Conservation (phyloP, 2,113 vertebrate species). For the Nothocercus nigrocapillus region DNA sequence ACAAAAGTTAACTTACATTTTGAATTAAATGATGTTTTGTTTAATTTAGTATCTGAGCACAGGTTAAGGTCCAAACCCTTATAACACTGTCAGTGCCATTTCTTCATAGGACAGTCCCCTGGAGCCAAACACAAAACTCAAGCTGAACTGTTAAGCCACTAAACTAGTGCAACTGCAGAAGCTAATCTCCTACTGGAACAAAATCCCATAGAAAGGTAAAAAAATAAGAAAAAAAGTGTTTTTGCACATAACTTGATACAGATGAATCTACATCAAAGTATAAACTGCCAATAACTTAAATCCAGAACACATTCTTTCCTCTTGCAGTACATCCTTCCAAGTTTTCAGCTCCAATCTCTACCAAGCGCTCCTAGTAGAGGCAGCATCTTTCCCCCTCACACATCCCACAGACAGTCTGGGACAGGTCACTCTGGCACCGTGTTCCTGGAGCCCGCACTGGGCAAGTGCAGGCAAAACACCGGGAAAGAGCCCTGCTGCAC, state of each 20-base stretch:
- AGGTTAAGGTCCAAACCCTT: background rate
- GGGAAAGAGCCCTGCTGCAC: background rate
- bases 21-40: background rate
- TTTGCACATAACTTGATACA: background rate
- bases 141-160: background rate
- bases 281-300: background rate
- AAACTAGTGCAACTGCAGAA: background rate
- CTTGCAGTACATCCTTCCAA: background rate
- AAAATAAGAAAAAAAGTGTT: background rate
- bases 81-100: background rate
- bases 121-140: background rate
- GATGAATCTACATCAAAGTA: background rate
- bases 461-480: accelerated
- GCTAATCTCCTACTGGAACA: background rate
- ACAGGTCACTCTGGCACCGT: background rate
- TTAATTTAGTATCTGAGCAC: background rate
- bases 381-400: background rate
- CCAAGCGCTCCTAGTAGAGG: accelerated
- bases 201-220: background rate
- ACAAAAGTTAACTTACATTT: background rate
- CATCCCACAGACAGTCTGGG: background rate
- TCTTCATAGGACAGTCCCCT: background rate
- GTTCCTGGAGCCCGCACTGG: background rate
- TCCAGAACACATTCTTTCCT: background rate
- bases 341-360: background rate